These are phyloP conservation scores for Nylanderia fulva DNA, from an alignment of 1,140 invertebrate species.

Conservation along the genomic window DNA sequence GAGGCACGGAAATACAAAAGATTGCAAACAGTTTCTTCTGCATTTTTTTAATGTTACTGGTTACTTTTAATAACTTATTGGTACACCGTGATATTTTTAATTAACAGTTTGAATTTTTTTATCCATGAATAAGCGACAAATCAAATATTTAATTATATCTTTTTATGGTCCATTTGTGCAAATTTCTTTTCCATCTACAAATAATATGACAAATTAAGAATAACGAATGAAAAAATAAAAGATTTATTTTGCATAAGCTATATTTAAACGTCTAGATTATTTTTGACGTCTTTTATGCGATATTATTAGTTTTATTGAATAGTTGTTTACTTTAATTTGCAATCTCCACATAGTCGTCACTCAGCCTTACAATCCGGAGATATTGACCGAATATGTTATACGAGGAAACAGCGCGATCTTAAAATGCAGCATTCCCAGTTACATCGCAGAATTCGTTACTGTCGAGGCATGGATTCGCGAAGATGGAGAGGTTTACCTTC, in stretches of 20 bases:
- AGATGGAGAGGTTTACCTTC: conserved; percentile 89
- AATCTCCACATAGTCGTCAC: conserved; percentile 89
- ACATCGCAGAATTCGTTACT: conserved; percentile 94
- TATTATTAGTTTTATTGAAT: neutral
- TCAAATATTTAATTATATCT: conserved; percentile 3
- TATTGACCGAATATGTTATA: conserved; percentile 95
- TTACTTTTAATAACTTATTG: conserved; percentile 15
- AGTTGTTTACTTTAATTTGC: conserved; percentile 7
- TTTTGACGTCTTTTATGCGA: no score
- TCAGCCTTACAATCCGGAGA: conserved; percentile 93
- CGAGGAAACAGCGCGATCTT: conserved; percentile 94
- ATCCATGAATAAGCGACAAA: neutral
- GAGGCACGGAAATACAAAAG: neutral
- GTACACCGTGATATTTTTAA: neutral
- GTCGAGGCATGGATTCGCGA: conserved; percentile 94
- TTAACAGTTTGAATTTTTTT: neutral
- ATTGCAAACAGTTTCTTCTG: neutral
- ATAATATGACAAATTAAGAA: conserved; percentile 7
- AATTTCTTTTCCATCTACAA: neutral
- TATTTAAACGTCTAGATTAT: neutral
- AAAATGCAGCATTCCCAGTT: conserved; percentile 95
- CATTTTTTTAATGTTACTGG: neutral
- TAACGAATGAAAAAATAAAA: neutral
- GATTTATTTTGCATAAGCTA: neutral
- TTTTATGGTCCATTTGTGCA: conserved; percentile 1